Base-by-base conservation (phyloP, 2,797 vertebrate species). In the Ceyx erithaca region DNA sequence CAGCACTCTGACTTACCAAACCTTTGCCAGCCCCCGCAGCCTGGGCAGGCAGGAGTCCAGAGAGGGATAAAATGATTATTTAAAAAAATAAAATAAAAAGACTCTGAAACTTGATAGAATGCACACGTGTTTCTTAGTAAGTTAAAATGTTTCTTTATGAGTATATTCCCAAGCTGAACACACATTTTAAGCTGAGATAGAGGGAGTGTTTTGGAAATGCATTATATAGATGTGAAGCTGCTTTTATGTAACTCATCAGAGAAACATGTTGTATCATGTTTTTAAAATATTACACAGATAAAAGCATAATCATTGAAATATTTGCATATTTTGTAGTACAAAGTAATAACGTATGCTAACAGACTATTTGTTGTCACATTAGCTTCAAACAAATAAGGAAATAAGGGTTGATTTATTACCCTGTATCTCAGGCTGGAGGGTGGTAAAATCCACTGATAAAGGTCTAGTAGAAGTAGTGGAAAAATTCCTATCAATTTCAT, bases 331-430 rank as follows among this genome's bases (percentile, higher is more conserved):
- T 86, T 91, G 59, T 26, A 91, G 71, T 80, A 92, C 58, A 95
- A 89, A 93, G 76, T 80, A 80, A 64, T 81, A 77, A 85, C 51
- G 37, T 43, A 87, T 40, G 43, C 54, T 73, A 93, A 62, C 83
- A 86, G 75, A 80, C 49, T 84, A 88, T 88, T 92, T 96, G 86
- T 64, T 91, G 75, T 80, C 77, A 73, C 37, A 68, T 73, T 88
- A 82, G 35, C 76, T 93, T 93, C 78, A 86, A 79, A 92, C 64
- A 93, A 93, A 57, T 59, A 91, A 86, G 80, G 49, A 91, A 87
- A 58, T 58, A 77, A 68, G 40, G 12, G 18, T 3, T 84, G 80
- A 88, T 92, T 90, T 88, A 91, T 64, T 70, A 61, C 33, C 33
- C 4, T 16, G 22, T 49, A 46, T 81, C 71, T 90, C 6, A 0